These are phyloP conservation scores for Scaptomyza polygonia DNA, from an alignment of 2,888 invertebrate genomes.

Conservation along the genomic window DNA sequence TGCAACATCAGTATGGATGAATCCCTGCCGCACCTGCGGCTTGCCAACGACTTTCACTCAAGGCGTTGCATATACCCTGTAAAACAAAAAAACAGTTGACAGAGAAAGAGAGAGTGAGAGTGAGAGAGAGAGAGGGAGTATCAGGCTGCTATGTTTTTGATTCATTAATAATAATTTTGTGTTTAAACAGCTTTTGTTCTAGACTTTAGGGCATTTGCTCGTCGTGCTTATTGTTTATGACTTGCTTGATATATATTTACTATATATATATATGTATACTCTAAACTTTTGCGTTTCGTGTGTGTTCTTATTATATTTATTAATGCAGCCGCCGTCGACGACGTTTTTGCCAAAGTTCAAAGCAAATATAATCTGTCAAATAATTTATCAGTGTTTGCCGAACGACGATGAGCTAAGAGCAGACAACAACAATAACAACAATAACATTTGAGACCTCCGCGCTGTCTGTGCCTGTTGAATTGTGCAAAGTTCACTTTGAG, in stretches of 20 bases:
- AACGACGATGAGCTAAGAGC: conserved; percentile 60
- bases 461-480: conserved; percentile 56
- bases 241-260: conserved; percentile 1
- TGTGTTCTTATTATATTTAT: conserved; percentile 59
- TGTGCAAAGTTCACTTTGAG: conserved; percentile 56
- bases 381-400: conserved; percentile 77
- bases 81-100: not conserved
- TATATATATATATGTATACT: conserved; percentile 12
- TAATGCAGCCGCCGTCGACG: conserved; percentile 49
- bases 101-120: not conserved
- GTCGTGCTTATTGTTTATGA: conserved; percentile 9
- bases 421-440: conserved; percentile 6
- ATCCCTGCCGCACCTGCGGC: not conserved
- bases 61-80: conserved; percentile 43
- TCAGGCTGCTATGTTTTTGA: no score
- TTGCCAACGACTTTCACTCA: conserved; percentile 38
- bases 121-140: not conserved
- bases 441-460: conserved; percentile 56
- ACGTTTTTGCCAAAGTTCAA: conserved; percentile 74
- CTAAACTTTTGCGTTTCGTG: conserved; percentile 35
- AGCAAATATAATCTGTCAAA: conserved; percentile 79
- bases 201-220: conserved; percentile 13
- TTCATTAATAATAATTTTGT: no score
- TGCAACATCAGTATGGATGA: conserved; percentile 25
- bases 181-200: no score